Conservation (phyloP, 1,140 invertebrate species). For the Drosophila kepulauana region DNA sequence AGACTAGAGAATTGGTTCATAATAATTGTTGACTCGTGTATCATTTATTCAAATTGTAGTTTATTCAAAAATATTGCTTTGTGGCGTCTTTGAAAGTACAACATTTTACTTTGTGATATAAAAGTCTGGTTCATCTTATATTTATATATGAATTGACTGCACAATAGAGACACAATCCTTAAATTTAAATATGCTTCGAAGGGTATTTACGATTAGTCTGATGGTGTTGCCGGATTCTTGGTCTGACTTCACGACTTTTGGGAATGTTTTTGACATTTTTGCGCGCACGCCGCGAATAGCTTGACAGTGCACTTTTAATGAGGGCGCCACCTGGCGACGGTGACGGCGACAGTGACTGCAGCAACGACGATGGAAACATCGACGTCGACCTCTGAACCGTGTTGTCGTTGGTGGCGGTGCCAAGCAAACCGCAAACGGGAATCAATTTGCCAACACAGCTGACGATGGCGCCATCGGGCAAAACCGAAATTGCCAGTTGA, state of each 20-base stretch:
- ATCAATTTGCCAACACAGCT: conserved; percentile 68
- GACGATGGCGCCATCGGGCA: conserved; percentile 50
- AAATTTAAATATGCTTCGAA: neutral
- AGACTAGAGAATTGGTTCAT: neutral
- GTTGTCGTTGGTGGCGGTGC: conserved; percentile 51
- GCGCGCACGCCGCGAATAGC: conserved; percentile 7
- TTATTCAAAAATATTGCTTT: too few relatives aligned
- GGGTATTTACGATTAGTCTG: neutral
- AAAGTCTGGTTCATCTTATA: too few relatives aligned
- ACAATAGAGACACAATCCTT: neutral
- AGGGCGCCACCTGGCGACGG: conserved; percentile 65
- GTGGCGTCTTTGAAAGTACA: too few relatives aligned
- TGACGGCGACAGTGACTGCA: conserved; percentile 2
- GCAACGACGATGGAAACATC: conserved; percentile 21
- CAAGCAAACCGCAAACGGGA: conserved; percentile 69
- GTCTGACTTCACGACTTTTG: conserved; percentile 17
- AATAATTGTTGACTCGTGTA: too few relatives aligned
- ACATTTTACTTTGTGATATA: too few relatives aligned
- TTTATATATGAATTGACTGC: too few relatives aligned
- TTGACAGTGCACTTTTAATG: conserved; percentile 70
- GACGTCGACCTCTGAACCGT: neutral
- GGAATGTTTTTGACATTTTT: conserved; percentile 66
- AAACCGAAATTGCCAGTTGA: conserved; percentile 79
- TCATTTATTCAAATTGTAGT: too few relatives aligned
- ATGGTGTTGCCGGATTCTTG: too few relatives aligned